A percentile compares a stretch with the other conserved stretches of the same genome.
Conservation (phyloP, 64 coral and sea anemone species). For the Acropora yongei region DNA sequence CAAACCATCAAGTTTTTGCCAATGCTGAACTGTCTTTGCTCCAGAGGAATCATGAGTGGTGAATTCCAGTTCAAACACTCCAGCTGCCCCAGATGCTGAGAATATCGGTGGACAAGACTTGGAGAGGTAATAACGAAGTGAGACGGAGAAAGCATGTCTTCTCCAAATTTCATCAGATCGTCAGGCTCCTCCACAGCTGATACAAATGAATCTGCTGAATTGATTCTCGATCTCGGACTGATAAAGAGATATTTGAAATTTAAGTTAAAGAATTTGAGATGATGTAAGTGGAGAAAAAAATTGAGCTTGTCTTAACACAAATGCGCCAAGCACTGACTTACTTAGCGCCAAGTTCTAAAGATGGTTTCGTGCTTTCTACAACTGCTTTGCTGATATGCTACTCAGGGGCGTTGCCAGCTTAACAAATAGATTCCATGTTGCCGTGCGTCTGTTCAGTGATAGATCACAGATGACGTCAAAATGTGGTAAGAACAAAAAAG, state of each 20-base stretch:
- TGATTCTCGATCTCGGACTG: background rate
- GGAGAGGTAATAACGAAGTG: slow-evolving; percentile 78
- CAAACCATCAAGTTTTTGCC: slow-evolving; percentile 82
- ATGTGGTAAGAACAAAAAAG: too few species aligned
- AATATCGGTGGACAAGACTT: slow-evolving; percentile 72
- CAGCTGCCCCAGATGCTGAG: slow-evolving; percentile 79
- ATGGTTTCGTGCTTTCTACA: too few species aligned
- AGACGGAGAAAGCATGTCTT: slow-evolving; percentile 44
- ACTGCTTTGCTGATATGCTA: too few species aligned
- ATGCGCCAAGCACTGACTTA: too few species aligned
- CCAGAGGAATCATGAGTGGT: slow-evolving; percentile 58
- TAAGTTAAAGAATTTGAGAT: background rate
- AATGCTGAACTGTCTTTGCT: slow-evolving; percentile 75
- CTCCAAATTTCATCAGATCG: slow-evolving; percentile 78
- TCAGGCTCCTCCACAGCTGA: slow-evolving; percentile 84
- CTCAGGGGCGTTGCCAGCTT: too few species aligned
- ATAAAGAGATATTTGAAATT: background rate
- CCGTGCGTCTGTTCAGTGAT: too few species aligned
- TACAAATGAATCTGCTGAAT: slow-evolving; percentile 78
- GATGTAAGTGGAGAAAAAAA: background rate
- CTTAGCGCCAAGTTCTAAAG: too few species aligned
- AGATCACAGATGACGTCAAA: too few species aligned
- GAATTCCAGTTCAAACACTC: slow-evolving; percentile 90
- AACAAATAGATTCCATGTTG: too few species aligned
- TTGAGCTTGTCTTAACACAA: too few species aligned